These are phyloP conservation scores for Melieria omissa DNA, from an alignment of 2,888 invertebrate species.

Conservation along the genomic window DNA sequence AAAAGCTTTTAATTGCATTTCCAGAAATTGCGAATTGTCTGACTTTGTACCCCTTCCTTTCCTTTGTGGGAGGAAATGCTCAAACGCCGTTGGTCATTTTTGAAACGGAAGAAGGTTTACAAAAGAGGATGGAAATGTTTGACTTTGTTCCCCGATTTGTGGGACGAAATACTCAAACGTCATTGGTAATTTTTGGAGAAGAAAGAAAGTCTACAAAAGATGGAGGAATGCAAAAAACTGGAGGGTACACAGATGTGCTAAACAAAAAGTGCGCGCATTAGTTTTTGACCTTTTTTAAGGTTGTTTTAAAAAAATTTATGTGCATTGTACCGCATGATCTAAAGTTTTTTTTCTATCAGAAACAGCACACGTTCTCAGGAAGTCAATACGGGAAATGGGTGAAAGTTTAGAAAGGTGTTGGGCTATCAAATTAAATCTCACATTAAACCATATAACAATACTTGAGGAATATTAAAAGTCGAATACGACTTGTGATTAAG, in stretches of 20 bases:
- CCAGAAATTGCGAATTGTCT: constrained; percentile 62
- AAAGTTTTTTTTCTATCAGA: constrained; percentile 82
- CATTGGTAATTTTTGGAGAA: constrained; percentile 84
- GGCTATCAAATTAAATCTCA: too few species aligned
- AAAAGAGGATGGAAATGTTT: constrained; percentile 55
- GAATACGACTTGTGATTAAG: too few species aligned
- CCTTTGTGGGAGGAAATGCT: constrained; percentile 81
- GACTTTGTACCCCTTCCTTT: constrained; percentile 63
- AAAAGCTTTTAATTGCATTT: too few species aligned
- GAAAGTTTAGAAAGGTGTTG: constrained; percentile 67
- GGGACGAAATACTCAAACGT: constrained; percentile 78
- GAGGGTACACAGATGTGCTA: constrained; percentile 71
- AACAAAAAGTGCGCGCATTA: not conserved
- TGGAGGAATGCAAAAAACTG: constrained; percentile 79
- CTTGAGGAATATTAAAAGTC: too few species aligned
- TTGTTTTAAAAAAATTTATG: constrained; percentile 80
- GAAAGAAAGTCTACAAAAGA: constrained; percentile 82
- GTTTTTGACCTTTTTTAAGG: constrained; percentile 67
- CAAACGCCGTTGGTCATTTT: constrained; percentile 80
- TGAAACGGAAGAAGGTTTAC: constrained; percentile 84
- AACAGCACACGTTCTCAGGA: constrained; percentile 80
- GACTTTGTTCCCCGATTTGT: constrained; percentile 70
- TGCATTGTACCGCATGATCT: constrained; percentile 81
- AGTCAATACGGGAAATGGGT: constrained; percentile 75
- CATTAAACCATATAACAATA: too few species aligned